Evolutionary conservation across 2,113 vertebrate species (phyloP).

Genomic region (Colius striatus): DNA sequence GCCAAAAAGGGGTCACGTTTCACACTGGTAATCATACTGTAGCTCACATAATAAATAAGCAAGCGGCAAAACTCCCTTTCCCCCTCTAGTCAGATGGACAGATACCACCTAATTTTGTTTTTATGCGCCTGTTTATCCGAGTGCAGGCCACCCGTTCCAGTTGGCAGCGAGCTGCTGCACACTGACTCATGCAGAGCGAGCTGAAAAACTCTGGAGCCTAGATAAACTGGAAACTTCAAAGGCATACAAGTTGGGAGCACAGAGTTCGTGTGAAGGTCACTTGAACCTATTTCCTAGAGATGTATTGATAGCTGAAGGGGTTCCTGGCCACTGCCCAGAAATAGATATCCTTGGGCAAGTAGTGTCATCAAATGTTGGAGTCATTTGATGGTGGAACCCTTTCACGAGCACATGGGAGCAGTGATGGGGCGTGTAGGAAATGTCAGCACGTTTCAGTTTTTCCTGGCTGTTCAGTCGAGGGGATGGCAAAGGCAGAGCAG

Average conservation of each 20-base stretch:
- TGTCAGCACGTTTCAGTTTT: constrained; percentile 66
- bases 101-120: constrained; percentile 55
- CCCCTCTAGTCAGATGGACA: constrained; percentile 1
- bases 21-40: constrained; percentile 69
- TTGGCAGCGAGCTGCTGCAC: neutral
- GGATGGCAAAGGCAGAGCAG: constrained; percentile 36
- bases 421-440: constrained; percentile 55
- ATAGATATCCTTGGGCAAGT: constrained; percentile 40
- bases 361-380: constrained; percentile 47
- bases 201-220: constrained; percentile 29
- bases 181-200: neutral
- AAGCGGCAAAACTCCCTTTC: constrained; percentile 49
- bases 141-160: neutral
- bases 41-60: constrained; percentile 69
- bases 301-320: constrained; percentile 47
- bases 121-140: constrained; percentile 31
- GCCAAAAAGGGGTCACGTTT: constrained; percentile 72
- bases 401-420: neutral
- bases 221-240: constrained; percentile 61
- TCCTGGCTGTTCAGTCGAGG: constrained; percentile 48
- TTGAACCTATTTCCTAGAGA: constrained; percentile 50
- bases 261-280: constrained; percentile 63
- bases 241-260: neutral
- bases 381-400: constrained; percentile 56
- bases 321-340: constrained; percentile 50